Evolutionary conservation across 1,140 invertebrate species (phyloP), one percentile per base, ranked within the genome.

Genomic region (Lordiphosa clarofinis): DNA sequence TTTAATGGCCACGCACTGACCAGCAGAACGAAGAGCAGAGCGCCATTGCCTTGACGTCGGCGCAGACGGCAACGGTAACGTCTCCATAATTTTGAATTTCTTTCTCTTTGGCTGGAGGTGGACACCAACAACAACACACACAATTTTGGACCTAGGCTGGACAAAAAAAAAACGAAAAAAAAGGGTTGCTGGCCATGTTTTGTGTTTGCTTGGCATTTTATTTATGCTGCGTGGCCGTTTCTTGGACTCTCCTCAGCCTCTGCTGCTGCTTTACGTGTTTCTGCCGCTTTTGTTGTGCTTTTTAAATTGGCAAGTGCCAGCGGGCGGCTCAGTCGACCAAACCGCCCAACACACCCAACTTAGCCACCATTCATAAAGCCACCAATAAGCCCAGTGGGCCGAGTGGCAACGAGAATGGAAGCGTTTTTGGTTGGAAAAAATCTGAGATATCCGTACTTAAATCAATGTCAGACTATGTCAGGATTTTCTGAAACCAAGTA

Each of bases 231-330:
- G 75, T 81, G 66, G 75, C 54, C 76, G 66, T 67, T 81, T 81
- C 76, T 63, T 81, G 74, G 66, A 55, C 63, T 56, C 42, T 46
- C 55, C 48, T 54, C 54, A 55, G 48, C 49, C 36, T 10, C n/a
- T 46, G n/a, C 10, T 9, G 9, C 28, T 3, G 42, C 10, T 35
- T 10, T 31, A 9, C 35, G 11, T 19, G 10, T 11, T 3, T 54
- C 24, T 38, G 35, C 35, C 15, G 33, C 52, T 46, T 42, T 44
- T 57, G 31, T 58, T 52, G 54, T 52, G 52, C 73, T 72, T 78
- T 78, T 81, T 81, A 81, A 81, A 81, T 81, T 81, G 76, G 76
- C 76, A 82, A 81, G 76, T 70, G 76, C 76, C 76, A 82, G 76
- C 72, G 71, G 76, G 76, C 76, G 73, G 71, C 73, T 72, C 76